A percentile compares a stretch with the other conserved stretches of the same genome.
phyloP scores from a whole-genome alignment of 2,113 vertebrate species.

The Hystrix brachyura region DNA sequence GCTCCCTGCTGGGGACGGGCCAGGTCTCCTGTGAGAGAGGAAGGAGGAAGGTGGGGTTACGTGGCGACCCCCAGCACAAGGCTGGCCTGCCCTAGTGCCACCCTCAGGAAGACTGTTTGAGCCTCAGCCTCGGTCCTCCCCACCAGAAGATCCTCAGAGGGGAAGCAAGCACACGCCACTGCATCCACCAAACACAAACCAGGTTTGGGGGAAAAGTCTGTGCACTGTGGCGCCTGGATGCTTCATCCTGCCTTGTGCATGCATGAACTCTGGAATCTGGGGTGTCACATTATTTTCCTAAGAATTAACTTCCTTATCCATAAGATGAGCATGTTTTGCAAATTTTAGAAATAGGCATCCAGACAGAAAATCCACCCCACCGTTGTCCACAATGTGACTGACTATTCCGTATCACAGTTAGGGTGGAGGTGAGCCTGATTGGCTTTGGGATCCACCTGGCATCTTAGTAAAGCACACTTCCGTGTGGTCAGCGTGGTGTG shows the following conservation, averaged over 20 bases:
- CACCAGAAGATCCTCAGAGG: not conserved
- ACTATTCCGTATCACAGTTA: not conserved
- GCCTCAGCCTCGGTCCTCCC: not conserved
- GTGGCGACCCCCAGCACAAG: not conserved
- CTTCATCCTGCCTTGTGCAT: not conserved
- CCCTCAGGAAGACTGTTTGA: not conserved
- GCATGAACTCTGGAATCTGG: not conserved
- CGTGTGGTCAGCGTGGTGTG: not conserved
- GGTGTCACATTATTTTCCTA: not conserved
- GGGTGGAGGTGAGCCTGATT: not conserved
- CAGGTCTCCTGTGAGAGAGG: not conserved
- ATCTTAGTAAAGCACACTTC: not conserved
- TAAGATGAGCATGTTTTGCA: not conserved
- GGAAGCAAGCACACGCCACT: not conserved
- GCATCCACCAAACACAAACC: not conserved
- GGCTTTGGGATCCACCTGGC: not conserved
- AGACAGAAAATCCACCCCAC: not conserved
- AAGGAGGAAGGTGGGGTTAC: no score
- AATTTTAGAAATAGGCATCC: not conserved
- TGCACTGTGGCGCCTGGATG: fast-evolving
- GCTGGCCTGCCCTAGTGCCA: not conserved
- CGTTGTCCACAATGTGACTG: not conserved
- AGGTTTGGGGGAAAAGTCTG: not conserved
- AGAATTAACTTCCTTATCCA: not conserved
- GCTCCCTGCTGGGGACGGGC: not conserved